A percentile compares a stretch with the other conserved stretches of the same genome.
Evolutionary conservation across 2,888 invertebrate species (phyloP).

Genomic region (Tanypteryx hageni): DNA sequence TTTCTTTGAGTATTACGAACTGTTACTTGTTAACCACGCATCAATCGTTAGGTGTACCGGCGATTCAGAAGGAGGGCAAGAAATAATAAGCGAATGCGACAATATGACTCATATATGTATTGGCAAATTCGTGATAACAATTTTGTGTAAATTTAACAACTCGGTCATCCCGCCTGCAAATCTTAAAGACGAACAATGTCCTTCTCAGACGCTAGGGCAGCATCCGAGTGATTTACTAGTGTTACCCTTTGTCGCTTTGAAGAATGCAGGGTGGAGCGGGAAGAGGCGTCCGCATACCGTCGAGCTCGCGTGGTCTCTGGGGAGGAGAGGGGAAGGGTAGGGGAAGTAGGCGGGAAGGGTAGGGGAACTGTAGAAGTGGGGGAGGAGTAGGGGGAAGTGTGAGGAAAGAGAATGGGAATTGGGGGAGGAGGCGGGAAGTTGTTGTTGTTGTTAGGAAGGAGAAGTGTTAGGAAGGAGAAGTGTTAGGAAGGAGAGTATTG

Average conservation of each 20-base stretch:
- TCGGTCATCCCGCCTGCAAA: background rate
- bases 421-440: too few species aligned
- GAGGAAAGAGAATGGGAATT: background rate
- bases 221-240: background rate
- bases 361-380: background rate
- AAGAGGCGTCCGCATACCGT: background rate
- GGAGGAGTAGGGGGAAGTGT: background rate
- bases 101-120: background rate
- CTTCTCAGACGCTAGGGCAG: background rate
- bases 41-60: too few species aligned
- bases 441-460: too few species aligned
- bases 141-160: background rate
- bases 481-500: background rate
- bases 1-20: too few species aligned
- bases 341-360: too few species aligned
- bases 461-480: too few species aligned
- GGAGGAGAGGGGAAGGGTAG: too few species aligned
- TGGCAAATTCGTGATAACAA: background rate
- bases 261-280: background rate
- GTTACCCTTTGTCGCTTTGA: background rate
- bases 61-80: too few species aligned
- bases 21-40: too few species aligned
- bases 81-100: too few species aligned
- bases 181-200: background rate
- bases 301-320: too few species aligned